Evolutionary conservation across 2,888 invertebrate species (phyloP), one percentile per base, ranked within the genome.

Genomic region (Pemphredon lugubris): DNA sequence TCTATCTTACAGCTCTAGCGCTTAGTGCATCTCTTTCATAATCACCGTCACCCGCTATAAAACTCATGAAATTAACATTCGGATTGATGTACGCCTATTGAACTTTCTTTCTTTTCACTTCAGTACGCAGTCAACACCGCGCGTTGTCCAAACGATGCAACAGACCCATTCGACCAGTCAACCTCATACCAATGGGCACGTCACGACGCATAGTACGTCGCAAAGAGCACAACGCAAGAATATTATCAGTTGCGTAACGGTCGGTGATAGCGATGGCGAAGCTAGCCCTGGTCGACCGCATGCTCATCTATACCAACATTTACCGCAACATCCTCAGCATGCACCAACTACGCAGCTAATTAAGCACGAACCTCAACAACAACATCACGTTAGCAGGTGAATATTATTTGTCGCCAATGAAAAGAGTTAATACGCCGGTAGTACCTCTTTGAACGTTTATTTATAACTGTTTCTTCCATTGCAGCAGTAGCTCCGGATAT

Each of bases 231-330:
- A 92, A 81, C 91, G 94, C 60, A 94, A 94, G 86, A 95, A 95
- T 89, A 94, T 94, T 70, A 94, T 95, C 83, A 95, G 94, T 84
- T 95, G 95, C 90, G 94, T 95, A 64, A 95, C 94, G 72, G 94
- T 95, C 63, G 94, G 92, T 74, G 95, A 95, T 85, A 94, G 94
- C 88, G 94, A 95, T 84, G 93, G 92, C 60, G 94, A 95, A 85
- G 93, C 93, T 60, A 92, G 92, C 82, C 92, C 92, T 54, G 91
- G 91, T 75, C 91, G 92, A 11, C 90, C 90, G 14, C 92, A 92
- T 58, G 82, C 84, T 51, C 79, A 81, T 60, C 53, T 86, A 2
- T 85, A 86, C 30, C 87, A 87, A 59, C 87, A 86, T 57, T 65
- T 83, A 42, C 75, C 85, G 20, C 87, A 85, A 47, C 89, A 90